Evolutionary conservation across 2,888 invertebrate genomes (phyloP).

Genomic region (Heliconius erato): DNA sequence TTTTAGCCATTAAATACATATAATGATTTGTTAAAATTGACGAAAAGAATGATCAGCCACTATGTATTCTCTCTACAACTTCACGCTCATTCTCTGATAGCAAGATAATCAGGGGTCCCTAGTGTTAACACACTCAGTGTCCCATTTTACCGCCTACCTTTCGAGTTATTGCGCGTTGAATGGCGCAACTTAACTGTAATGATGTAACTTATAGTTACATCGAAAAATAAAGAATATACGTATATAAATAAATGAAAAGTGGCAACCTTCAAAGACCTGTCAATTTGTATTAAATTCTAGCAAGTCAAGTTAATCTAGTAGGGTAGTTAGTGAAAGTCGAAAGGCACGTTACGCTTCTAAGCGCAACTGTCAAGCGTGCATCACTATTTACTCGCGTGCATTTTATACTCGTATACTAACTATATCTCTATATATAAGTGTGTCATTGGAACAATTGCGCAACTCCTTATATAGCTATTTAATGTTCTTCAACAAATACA

Average conservation of each 20-base stretch:
- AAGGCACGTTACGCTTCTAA: conserved; percentile 28
- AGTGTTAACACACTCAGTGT: too few species aligned
- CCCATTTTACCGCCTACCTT: not conserved
- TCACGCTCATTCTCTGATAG: not conserved
- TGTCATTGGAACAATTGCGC: conserved; percentile 28
- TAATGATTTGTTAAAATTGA: not conserved
- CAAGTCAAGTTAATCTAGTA: not conserved
- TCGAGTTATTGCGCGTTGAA: not conserved
- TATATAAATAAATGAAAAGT: not conserved
- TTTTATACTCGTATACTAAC: not conserved
- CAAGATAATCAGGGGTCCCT: too few species aligned
- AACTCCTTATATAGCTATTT: conserved; percentile 1
- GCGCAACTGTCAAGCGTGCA: conserved; percentile 32
- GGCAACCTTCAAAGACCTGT: not conserved
- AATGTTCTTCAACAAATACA: not conserved
- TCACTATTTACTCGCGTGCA: not conserved
- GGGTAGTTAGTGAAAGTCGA: conserved; percentile 42
- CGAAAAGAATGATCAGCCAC: not conserved
- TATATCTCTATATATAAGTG: not conserved
- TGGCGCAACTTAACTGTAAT: not conserved
- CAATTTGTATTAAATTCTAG: not conserved
- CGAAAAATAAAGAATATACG: not conserved
- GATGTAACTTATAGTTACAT: not conserved
- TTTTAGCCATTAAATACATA: not conserved
- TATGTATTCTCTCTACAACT: not conserved